Base-by-base conservation (phyloP, 2,888 invertebrate genomes). In the Venustoraphidia nigricollis region DNA sequence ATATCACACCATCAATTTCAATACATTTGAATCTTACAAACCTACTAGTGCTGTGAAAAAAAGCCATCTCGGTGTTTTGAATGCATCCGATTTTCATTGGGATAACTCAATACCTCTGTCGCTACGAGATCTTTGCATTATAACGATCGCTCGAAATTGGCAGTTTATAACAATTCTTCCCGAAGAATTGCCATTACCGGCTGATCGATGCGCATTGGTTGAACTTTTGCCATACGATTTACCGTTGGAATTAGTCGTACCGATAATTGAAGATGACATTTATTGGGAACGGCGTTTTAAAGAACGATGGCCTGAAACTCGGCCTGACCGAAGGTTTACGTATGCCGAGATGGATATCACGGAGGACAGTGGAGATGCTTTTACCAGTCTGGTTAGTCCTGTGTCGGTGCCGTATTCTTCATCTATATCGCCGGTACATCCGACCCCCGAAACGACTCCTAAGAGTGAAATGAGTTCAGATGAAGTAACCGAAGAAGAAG, bases 201-300 rank as follows among this genome's bases (percentile, higher is more conserved):
- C 57, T 45, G 62, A 64, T 52, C 57, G 54, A 50, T 54, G 57
- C 47, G 45, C 55, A 10, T 52, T 65, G 10, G 46, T 65, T 42
- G 61, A 62, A 46, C 51, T 59, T 34, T 51, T 65, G 44, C 55
- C 62, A 37, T 57, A 57, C n/a, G 53, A 57, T 50, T 51, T 65
- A 41, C 61, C 62, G 1, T 53, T 62, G 34, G 51, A 54, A 43
- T 45, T 63, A 34, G 60, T 62, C 6, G 56, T 64, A 34, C 55
- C 58, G 41, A 55, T 57, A 50, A 62, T 65, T 27, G 44, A 56
- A 10, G 59, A 62, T 43, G 61, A 63, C 50, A 49, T 59, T 43
- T 65, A 62, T 49, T 65, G 65, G 65, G 57, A 60, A 51, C 57
- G 58, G 52, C 62, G 62, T 50, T 63, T 57, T 46, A 14, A 58